Conservation (phyloP, 2,797 vertebrate genomes). For the Mus minutoides region DNA sequence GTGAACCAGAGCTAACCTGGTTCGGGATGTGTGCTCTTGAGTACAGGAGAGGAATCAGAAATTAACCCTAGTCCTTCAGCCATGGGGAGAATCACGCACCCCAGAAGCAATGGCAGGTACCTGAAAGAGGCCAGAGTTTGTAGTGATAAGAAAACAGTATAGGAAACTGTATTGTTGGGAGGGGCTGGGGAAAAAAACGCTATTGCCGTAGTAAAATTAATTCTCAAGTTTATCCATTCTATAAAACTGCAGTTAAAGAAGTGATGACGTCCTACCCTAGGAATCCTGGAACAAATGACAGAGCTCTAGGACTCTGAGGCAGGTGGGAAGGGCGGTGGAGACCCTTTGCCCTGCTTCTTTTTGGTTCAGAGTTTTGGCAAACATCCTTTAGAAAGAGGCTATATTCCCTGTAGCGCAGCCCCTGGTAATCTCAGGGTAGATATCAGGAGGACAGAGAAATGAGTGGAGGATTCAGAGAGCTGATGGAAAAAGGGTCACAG, state of each 20-base stretch:
- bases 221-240: constrained; percentile 17
- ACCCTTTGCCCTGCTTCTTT: neutral
- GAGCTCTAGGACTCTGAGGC: neutral
- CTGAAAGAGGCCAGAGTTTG: neutral
- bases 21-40: no score
- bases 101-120: neutral
- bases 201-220: neutral
- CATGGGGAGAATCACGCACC: neutral
- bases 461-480: neutral
- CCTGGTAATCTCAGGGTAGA: neutral
- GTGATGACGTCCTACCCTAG: neutral
- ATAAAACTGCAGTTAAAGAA: neutral
- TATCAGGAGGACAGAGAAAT: neutral
- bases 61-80: neutral
- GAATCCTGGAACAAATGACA: neutral
- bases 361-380: neutral
- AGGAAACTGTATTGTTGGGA: neutral
- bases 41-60: neutral
- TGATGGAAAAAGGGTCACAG: neutral
- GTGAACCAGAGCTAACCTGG: no score
- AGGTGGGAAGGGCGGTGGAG: neutral
- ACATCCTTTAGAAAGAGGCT: neutral
- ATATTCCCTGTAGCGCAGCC: neutral
- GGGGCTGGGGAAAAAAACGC: neutral
- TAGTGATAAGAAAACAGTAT: neutral